Evolutionary conservation across 2,888 invertebrate species (phyloP).

Genomic region (Polymixis flavicincta): DNA sequence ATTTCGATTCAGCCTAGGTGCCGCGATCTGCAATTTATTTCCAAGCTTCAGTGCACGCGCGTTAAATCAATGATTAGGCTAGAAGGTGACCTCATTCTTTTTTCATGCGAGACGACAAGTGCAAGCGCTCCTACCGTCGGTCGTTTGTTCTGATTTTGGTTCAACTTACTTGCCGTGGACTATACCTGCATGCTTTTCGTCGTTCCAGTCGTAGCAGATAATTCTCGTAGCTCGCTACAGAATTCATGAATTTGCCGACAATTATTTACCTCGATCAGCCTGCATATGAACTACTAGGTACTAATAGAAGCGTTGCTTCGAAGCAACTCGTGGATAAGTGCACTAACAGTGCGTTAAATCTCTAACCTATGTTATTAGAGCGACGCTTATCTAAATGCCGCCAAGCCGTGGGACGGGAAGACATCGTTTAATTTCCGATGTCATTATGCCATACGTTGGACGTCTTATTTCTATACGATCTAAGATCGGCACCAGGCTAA

Average conservation of each 20-base stretch:
- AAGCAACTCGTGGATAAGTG: conserved; percentile 21
- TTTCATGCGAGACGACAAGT: too few species aligned
- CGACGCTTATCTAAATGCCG: conserved; percentile 53
- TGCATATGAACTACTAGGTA: not conserved
- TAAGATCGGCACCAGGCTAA: conserved; percentile 5
- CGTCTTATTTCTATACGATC: conserved; percentile 61
- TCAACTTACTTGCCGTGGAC: too few species aligned
- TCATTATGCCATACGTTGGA: conserved; percentile 53
- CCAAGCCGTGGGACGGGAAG: conserved; percentile 54
- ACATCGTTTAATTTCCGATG: conserved; percentile 53
- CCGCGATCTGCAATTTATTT: too few species aligned
- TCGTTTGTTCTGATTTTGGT: too few species aligned
- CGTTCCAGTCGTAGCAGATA: too few species aligned
- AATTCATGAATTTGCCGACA: not conserved
- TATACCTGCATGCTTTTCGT: too few species aligned
- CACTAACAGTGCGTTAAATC: conserved; percentile 57
- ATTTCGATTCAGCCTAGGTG: too few species aligned
- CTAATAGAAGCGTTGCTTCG: not conserved
- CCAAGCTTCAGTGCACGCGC: too few species aligned
- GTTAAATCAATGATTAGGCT: too few species aligned
- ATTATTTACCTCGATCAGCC: not conserved
- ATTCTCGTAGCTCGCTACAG: not conserved
- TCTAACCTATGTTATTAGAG: conserved; percentile 56
- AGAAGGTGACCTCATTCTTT: too few species aligned
- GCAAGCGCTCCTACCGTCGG: too few species aligned